Evolutionary conservation across 2,888 invertebrate species (phyloP), one percentile per base, ranked within the genome.

Genomic region (Malachius bipustulatus): DNA sequence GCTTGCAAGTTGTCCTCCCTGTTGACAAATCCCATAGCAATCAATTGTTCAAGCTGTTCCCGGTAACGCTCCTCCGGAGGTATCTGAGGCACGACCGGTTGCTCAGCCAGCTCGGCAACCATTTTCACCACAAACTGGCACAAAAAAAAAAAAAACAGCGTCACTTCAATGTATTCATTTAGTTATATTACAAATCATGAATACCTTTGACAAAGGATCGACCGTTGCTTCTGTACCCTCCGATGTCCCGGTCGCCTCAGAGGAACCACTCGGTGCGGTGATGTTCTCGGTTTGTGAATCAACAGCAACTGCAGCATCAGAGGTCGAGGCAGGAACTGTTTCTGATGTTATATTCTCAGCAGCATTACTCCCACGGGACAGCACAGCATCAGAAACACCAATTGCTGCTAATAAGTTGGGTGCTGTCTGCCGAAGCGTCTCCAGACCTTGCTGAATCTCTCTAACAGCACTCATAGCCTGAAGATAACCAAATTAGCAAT

Each of bases 1-100:
- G 97, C 97, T 77, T 91, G 91, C 56, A 98, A 70, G 69, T 98
- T 98, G 44, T 94, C 96, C 57, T 97, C 94, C 54, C 93, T 75
- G 66, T 98, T 94, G 42, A 83, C 77, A 69, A 98, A 98, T 37
- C 98, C 97, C 97, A 98, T 98, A 35, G 83, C 77, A 14, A 88
- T 71, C 44, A 98, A 73, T 63, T 96, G 94, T 55, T 97, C 94
- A 48, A 98, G 66, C 63, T 98, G 96, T 41, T 84, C 75, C 46
- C 89, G 82, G 66, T 89, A 97, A 54, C 91, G 78, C 64, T 94
- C 89, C 63, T 97, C 97, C 2, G 96, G 93, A 16, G 91, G 82
- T 56, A 81, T 13, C 12, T 43, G 38, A 49, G 65, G 67, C 51
- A 60, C 69, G 14, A 69, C 52, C 74, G 78, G 75, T 14, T 74